These are phyloP conservation scores for Malurus splendens DNA, from an alignment of 2,797 vertebrate species.

Conservation along the genomic window DNA sequence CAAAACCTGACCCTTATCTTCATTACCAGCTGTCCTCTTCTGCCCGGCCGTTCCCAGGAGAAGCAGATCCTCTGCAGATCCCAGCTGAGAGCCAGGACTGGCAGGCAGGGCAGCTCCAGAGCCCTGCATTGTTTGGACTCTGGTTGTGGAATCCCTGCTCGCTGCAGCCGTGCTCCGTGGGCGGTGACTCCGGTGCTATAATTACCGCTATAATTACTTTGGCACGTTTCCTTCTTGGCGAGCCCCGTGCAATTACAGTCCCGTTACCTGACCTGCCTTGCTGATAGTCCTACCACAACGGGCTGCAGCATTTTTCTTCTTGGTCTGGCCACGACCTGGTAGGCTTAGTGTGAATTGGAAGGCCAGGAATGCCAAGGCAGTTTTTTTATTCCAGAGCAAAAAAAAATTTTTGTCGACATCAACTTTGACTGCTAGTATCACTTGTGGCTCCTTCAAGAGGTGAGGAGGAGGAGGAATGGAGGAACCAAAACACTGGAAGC, in stretches of 20 bases:
- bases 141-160: slow-evolving; percentile 32
- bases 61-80: background rate
- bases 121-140: background rate
- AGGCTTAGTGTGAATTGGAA: background rate
- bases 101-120: background rate
- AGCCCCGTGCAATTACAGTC: slow-evolving; percentile 19
- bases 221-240: slow-evolving; percentile 51
- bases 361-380: background rate
- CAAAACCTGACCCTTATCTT: background rate
- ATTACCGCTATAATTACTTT: slow-evolving; percentile 57
- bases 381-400: background rate
- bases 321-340: background rate
- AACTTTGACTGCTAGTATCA: background rate
- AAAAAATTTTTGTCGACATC: background rate
- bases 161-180: slow-evolving; percentile 33
- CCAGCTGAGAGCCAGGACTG: background rate
- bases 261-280: slow-evolving; percentile 44
- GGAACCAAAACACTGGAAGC: background rate
- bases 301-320: background rate
- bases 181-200: slow-evolving; percentile 51
- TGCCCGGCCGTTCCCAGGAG: background rate
- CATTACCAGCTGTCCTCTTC: background rate
- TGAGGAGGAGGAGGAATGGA: background rate
- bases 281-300: background rate
- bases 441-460: background rate